Base-by-base conservation (phyloP, 2,888 invertebrate genomes). In the Drosophila birchii region DNA sequence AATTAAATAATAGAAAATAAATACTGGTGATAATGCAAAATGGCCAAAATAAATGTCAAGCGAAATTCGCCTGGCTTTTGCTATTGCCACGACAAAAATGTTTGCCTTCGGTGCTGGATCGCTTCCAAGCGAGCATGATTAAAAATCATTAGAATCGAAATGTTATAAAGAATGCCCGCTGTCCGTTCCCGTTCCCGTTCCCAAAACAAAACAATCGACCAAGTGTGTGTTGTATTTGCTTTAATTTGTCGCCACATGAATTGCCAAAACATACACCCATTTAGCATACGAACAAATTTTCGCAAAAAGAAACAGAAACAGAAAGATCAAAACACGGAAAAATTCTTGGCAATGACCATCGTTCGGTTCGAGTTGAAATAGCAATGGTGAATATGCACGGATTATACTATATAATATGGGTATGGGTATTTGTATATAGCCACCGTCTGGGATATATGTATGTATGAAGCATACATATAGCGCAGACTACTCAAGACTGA, bases 261-360 rank as follows among this genome's bases (percentile, higher is more conserved):
- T 78, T 80, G 86, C 79, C 86, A 84, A 88, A 86, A 80, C 61
- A 76, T 49, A 51, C 44, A 44, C 60, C 51, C 51, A 53, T 53
- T 53, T 53, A 53, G 51, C 51, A 53, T 18, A 23, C 59, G 51
- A 53, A 16, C 51, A 53, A 23, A 53, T 55, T 55, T 57, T 39
- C 26, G 60, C 59, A 39, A 53, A 29, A 18, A 53, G 41, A 11
- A 55, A 9, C 29, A 45, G 16, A 45, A 26, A 47, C 9, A n/a
- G 11, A 47, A 66, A 86, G 89, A 89, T 86, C 85, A 89, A 86
- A 86, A 89, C 86, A 86, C 89, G 88, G 88, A 89, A 89, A 86
- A 86, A 89, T 88, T 86, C 86, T 86, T 86, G 86, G 86, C 86
- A 86, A 87, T 86, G 86, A 86, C 89, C 86, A 88, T 89, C 89